Conservation (phyloP, 2,797 vertebrate genomes). For the Pantherophis vulpinus region DNA sequence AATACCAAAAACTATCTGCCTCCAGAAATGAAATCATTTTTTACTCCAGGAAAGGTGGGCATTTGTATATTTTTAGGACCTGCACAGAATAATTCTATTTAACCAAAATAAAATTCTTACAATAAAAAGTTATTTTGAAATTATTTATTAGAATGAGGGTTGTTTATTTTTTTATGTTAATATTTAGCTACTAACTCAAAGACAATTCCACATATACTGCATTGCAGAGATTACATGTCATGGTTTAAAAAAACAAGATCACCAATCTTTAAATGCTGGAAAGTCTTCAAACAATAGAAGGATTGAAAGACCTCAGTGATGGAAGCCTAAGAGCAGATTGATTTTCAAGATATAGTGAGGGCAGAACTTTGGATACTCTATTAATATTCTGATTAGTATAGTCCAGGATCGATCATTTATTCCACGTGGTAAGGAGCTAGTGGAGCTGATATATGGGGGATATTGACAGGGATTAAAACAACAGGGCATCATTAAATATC, state of each 20-base stretch:
- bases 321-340: background rate
- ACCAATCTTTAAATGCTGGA: background rate
- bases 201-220: background rate
- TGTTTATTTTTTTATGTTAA: background rate
- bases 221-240: background rate
- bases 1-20: slow-evolving; percentile 99
- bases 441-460: background rate
- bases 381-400: background rate
- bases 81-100: background rate
- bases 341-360: background rate
- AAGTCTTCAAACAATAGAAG: background rate
- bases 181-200: background rate
- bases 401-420: background rate
- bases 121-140: background rate
- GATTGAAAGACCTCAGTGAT: background rate
- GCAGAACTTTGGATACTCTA: background rate
- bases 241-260: background rate
- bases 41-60: slow-evolving; percentile 93
- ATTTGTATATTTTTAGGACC: slow-evolving; percentile 19
- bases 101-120: background rate
- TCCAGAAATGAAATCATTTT: slow-evolving; percentile 96
- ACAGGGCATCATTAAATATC: background rate
- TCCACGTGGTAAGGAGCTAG: background rate
- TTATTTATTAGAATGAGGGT: background rate
- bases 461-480: background rate